These are phyloP conservation scores for Lamellibrachia columna DNA, from an alignment of 2,888 invertebrate species.

Conservation along the genomic window DNA sequence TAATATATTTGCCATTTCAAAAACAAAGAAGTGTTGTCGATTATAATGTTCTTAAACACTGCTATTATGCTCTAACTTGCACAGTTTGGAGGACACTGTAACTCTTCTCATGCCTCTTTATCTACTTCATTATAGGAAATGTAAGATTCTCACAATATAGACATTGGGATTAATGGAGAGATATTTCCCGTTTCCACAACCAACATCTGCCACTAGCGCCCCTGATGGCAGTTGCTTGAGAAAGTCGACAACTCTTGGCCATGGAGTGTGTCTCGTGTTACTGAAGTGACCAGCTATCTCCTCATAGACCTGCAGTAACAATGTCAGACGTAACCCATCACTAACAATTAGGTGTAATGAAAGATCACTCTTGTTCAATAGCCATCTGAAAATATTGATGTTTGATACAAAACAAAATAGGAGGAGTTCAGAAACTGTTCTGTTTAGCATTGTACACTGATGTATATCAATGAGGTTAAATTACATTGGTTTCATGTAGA, in stretches of 20 bases:
- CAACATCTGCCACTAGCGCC: conserved; percentile 83
- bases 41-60: not conserved
- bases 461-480: no score
- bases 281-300: conserved; percentile 94
- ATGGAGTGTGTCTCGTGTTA: conserved; percentile 90
- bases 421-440: no score
- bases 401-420: not conserved
- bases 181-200: conserved; percentile 99
- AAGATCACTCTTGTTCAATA: not conserved
- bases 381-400: not conserved
- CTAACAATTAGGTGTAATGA: not conserved
- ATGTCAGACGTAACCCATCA: not conserved
- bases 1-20: not conserved
- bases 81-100: not conserved
- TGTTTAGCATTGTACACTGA: no score
- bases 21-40: not conserved
- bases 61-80: not conserved
- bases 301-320: conserved; percentile 82
- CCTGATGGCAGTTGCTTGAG: conserved; percentile 71
- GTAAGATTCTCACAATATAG: conserved; percentile 33
- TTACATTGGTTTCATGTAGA: no score
- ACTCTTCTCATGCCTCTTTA: not conserved
- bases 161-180: conserved; percentile 71
- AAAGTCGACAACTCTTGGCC: conserved; percentile 91
- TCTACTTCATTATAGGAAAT: not conserved